Percentiles rank a stretch among this genome's conserved stretches.
Evolutionary conservation across 2,797 vertebrate species (phyloP).

Genomic region (Limnodromus scolopaceus): DNA sequence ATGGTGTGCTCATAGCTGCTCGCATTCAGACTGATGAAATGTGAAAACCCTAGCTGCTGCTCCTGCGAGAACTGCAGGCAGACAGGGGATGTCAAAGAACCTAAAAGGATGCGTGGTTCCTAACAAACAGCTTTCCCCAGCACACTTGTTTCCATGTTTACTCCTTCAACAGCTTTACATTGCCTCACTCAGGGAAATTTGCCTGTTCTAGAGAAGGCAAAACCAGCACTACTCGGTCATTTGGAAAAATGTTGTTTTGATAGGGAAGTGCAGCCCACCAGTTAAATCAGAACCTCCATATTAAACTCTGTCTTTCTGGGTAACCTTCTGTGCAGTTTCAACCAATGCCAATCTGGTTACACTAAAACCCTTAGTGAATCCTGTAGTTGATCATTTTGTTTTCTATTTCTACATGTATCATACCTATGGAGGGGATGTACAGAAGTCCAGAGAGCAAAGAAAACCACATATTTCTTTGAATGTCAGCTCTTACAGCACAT

Average conservation of each 20-base stretch:
- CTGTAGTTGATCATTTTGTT: accelerated
- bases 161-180: not conserved
- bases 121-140: not conserved
- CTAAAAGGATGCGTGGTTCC: not conserved
- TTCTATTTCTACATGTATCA: not conserved
- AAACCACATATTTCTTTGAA: not conserved
- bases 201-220: not conserved
- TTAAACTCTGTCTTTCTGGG: not conserved
- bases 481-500: not conserved
- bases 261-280: not conserved
- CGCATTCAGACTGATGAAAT: not conserved
- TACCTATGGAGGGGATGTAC: not conserved
- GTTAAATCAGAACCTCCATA: not conserved
- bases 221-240: not conserved
- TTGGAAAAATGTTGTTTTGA: not conserved
- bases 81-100: not conserved
- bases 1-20: not conserved
- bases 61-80: not conserved
- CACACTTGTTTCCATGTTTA: not conserved
- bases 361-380: not conserved
- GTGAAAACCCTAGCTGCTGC: not conserved
- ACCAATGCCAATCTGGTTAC: not conserved
- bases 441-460: not conserved
- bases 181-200: not conserved
- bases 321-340: not conserved